A percentile compares a stretch with the other conserved stretches of the same genome.
Conservation (phyloP, 2,113 vertebrate species). For the Carassius carassius region DNA sequence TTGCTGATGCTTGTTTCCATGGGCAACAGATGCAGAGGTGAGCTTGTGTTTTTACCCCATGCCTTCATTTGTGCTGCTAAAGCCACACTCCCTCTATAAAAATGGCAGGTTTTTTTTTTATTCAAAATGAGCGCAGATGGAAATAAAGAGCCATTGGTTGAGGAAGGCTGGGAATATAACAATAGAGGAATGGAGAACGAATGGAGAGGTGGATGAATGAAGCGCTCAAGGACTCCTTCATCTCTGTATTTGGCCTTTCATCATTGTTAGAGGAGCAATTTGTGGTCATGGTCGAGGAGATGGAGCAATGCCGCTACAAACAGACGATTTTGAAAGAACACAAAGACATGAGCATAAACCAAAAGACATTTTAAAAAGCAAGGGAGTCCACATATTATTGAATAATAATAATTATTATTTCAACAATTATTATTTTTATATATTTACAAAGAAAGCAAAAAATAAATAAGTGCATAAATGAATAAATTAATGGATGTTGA, state of each 20-base stretch:
- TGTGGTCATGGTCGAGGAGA: slow-evolving; percentile 37
- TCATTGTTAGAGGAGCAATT: slow-evolving; percentile 13
- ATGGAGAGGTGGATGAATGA: slow-evolving; percentile 42
- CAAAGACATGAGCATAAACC: background rate
- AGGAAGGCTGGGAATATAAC: background rate
- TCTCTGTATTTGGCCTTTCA: slow-evolving; percentile 26
- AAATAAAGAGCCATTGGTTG: slow-evolving; percentile 18
- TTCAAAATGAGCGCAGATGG: background rate
- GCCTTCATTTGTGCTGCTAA: slow-evolving; percentile 12
- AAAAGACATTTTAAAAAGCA: background rate
- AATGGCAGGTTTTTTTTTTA: background rate
- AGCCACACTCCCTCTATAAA: background rate
- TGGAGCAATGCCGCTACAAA: background rate
- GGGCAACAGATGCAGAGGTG: too few species aligned
- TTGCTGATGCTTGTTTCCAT: too few species aligned
- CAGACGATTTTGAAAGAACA: background rate
- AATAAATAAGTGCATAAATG: background rate
- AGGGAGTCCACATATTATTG: background rate
- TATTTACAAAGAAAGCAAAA: too few species aligned
- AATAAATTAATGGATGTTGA: background rate
- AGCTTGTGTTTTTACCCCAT: background rate
- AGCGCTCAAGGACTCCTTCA: slow-evolving; percentile 42
- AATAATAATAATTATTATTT: too few species aligned
- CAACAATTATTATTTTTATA: too few species aligned
- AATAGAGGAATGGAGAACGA: background rate